Evolutionary conservation across 1,140 invertebrate species (phyloP), one percentile per base, ranked within the genome.

Genomic region (Samia ricini): DNA sequence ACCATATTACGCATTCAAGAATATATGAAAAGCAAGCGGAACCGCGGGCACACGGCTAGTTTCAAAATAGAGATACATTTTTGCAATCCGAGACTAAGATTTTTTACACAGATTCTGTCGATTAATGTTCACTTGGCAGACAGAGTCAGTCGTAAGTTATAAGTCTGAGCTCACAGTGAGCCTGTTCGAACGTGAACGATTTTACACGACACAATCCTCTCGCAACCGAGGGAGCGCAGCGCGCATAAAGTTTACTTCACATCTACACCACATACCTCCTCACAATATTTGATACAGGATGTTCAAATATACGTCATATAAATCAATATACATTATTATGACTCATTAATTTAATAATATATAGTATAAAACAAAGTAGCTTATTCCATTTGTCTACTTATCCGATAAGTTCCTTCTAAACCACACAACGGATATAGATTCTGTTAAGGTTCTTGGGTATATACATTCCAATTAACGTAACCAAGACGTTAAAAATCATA

Each of bases 191-290:
- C 63, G 68, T 64, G 60, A 67, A 50, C 55, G 67, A 73, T 73
- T 33, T 2, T 66, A 66, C 61, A 63, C 52, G 71, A 68, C 68
- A 56, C 60, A 19, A 51, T 56, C 59, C 54, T 54, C 49, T 48
- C 57, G 66, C 71, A 74, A 68, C 71, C 64, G 71, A 66, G 63
- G 71, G 68, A 74, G 71, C 71, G 66, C 51, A 69, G 68, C 71
- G 71, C 71, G 66, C 51, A 69, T 61, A 65, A 66, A 72, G 61
- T 72, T 64, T 60, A 72, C 56, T 68, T 69, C 68, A 70, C 61
- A 60, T 73, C 55, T 63, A 59, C 52, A 51, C 4, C 24, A 63
- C 49, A 36, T 24, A 66, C 56, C 56, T 61, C 49, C 64, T 66
- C 67, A 72, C 50, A 69, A 72, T 72, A 72, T 69, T 72, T 72